phyloP scores from a whole-genome alignment of 2,888 invertebrate species.

The Heliothis peltigera region DNA sequence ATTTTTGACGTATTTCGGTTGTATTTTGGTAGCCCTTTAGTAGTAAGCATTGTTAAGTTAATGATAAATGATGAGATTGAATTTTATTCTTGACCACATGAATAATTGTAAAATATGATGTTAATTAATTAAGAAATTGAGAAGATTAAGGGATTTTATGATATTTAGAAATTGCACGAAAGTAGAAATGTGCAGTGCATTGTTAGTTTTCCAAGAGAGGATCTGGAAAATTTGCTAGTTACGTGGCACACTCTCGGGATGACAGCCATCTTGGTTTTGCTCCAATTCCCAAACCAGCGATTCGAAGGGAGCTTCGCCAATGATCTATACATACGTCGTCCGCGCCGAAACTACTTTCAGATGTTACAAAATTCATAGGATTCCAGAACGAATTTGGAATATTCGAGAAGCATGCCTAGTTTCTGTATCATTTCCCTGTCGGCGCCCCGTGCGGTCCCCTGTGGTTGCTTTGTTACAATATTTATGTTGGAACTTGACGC shows the following conservation, averaged over 20 bases:
- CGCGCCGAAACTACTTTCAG: constrained; percentile 53
- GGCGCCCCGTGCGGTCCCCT: constrained; percentile 46
- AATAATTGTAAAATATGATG: neutral
- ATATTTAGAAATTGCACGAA: neutral
- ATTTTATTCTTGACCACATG: neutral
- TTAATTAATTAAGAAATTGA: neutral
- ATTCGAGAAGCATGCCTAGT: constrained; percentile 56
- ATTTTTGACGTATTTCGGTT: constrained; percentile 71
- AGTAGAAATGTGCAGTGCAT: too few species aligned
- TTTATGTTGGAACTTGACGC: constrained; percentile 53
- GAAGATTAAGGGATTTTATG: neutral
- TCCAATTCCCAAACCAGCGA: constrained; percentile 41
- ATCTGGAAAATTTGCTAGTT: constrained; percentile 4
- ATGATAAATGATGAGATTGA: neutral
- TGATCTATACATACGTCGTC: constrained; percentile 42
- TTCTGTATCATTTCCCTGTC: constrained; percentile 61
- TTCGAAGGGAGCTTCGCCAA: constrained; percentile 17
- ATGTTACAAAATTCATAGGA: constrained; percentile 62
- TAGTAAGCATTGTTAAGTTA: neutral
- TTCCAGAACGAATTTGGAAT: constrained; percentile 55
- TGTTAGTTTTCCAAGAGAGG: neutral
- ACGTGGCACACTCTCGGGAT: constrained; percentile 18
- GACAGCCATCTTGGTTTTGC: constrained; percentile 45
- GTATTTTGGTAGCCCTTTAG: neutral
- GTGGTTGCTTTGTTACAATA: constrained; percentile 56